These are phyloP conservation scores for Sminthurinus signatus DNA, from an alignment of 1,140 invertebrate species.

Conservation along the genomic window DNA sequence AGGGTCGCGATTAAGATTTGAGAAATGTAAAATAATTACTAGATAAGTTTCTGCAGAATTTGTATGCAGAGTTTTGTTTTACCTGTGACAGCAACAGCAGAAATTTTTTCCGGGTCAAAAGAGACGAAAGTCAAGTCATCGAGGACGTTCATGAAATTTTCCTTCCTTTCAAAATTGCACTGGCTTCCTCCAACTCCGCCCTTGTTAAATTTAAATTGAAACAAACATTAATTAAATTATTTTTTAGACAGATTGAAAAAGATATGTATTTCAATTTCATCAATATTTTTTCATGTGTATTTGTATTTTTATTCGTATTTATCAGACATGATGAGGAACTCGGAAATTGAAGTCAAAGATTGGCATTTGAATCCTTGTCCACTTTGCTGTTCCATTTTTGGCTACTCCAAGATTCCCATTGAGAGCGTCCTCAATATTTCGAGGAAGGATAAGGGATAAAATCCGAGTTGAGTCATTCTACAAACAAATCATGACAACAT, in stretches of 20 bases:
- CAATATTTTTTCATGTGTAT: no score
- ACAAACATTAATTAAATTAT: neutral
- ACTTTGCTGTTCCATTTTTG: neutral
- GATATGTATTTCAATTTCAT: no score
- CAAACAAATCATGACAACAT: neutral
- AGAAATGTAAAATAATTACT: no score
- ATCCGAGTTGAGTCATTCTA: conserved; percentile 6
- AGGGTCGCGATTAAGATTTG: no score
- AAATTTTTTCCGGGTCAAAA: neutral
- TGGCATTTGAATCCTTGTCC: conserved; percentile 11
- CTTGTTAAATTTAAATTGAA: conserved; percentile 4
- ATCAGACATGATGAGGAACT: conserved; percentile 12
- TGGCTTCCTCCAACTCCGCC: neutral
- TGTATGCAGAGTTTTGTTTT: no score
- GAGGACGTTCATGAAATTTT: conserved; percentile 10
- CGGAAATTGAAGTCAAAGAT: conserved; percentile 8
- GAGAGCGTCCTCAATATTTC: conserved; percentile 3
- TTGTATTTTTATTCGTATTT: neutral
- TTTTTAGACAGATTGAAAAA: neutral
- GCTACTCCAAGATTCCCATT: conserved; percentile 4
- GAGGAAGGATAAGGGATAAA: conserved; percentile 16
- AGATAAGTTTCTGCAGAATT: no score
- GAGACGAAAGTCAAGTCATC: conserved; percentile 7
- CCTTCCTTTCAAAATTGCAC: conserved; percentile 9
- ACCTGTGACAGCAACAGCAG: conserved; percentile 16